A percentile compares a stretch with the other conserved stretches of the same genome.
These are phyloP conservation scores for Fundulus diaphanus DNA, from an alignment of 2,797 vertebrate species.

Conservation along the genomic window DNA sequence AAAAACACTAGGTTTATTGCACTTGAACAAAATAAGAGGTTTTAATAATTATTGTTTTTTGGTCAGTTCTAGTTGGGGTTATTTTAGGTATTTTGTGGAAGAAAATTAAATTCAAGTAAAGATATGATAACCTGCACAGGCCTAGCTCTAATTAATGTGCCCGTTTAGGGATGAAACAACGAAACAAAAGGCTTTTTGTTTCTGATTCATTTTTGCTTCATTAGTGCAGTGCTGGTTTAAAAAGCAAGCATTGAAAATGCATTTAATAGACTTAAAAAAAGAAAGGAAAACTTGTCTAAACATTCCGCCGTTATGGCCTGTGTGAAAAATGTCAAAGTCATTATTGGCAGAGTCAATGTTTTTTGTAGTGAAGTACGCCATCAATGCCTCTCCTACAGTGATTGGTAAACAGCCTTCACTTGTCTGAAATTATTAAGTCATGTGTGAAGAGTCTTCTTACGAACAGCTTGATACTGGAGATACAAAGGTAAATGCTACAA, in stretches of 20 bases:
- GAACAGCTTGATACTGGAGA: constrained; percentile 5
- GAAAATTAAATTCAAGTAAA: background rate
- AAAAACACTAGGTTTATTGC: no score
- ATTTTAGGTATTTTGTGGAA: background rate
- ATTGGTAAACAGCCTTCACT: constrained; percentile 31
- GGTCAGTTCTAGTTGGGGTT: background rate
- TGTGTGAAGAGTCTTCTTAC: constrained; percentile 20
- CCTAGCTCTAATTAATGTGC: background rate
- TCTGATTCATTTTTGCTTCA: background rate
- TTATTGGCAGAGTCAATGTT: constrained; percentile 14
- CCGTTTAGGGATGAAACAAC: background rate
- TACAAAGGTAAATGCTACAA: constrained; percentile 13
- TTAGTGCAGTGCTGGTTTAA: background rate
- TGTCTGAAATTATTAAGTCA: constrained; percentile 21
- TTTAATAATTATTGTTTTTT: background rate
- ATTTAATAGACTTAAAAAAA: background rate
- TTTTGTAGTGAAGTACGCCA: constrained; percentile 17
- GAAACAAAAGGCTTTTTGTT: background rate
- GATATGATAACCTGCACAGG: background rate
- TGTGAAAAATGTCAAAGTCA: constrained; percentile 26
- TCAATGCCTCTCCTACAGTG: constrained; percentile 11
- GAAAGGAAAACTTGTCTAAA: background rate
- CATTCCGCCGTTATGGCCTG: background rate
- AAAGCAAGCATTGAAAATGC: background rate
- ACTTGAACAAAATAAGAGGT: background rate